These are phyloP conservation scores for Melanerpes formicivorus DNA, from an alignment of 2,113 vertebrate species.

Conservation along the genomic window DNA sequence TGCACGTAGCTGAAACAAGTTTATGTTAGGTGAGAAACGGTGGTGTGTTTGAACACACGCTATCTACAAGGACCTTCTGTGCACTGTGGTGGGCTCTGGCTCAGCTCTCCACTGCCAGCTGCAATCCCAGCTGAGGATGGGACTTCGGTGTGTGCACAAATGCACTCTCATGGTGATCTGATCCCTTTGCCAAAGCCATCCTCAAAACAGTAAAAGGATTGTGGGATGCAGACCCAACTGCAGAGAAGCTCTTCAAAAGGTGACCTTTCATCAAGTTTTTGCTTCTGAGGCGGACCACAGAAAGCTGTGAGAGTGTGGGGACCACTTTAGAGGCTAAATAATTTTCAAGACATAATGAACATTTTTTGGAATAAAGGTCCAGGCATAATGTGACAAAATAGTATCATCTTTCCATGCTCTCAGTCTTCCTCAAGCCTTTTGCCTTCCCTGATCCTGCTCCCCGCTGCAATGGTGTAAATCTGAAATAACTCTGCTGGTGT, in stretches of 20 bases:
- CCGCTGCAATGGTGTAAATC: background rate
- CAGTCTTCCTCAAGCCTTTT: background rate
- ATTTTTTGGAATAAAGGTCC: background rate
- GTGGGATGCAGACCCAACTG: background rate
- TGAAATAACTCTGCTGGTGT: background rate
- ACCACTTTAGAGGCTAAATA: background rate
- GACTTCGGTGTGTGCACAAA: background rate
- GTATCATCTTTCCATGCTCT: background rate
- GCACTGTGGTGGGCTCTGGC: rapidly evolving
- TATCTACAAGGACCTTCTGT: background rate
- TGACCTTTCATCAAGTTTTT: background rate
- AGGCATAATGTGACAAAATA: background rate
- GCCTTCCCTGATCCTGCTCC: background rate
- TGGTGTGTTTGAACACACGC: background rate
- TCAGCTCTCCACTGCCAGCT: rapidly evolving
- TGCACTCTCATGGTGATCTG: rapidly evolving
- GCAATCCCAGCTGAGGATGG: background rate
- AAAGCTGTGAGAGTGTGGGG: background rate
- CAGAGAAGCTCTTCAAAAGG: background rate
- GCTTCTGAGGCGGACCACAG: background rate
- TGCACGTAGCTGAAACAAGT: background rate
- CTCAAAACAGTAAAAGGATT: background rate
- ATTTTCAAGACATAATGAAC: background rate
- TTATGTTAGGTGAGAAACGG: background rate
- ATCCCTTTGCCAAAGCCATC: background rate